Evolutionary conservation across 2,113 vertebrate genomes (phyloP), one percentile per base, ranked within the genome.

Genomic region (Mixornis gularis): DNA sequence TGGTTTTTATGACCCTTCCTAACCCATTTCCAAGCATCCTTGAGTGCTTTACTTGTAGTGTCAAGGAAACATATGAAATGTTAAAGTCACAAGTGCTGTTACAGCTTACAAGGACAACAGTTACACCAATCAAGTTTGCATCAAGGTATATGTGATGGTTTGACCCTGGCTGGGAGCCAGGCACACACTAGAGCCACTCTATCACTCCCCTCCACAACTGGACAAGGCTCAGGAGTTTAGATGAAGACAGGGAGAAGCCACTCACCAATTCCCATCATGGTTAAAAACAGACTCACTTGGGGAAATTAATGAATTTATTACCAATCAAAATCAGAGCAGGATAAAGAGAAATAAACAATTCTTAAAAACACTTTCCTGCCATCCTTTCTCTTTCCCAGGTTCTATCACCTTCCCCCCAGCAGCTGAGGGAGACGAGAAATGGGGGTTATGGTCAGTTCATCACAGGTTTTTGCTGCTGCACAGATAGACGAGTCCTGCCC

Each of bases 401-500:
- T 65, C 9, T 36, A 36, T 36, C 36, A 36, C 36, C 36, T 36
- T 36, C 36, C 9, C 36, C 5, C 6, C 25, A 84, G 41, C 34
- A 38, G 19, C 12, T 38, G 12, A 40, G 59, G 41, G 19, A 64
- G 49, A n/a, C 0, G 0, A 40, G 18, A 46, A 64, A n/a, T 21
- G 15, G 9, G 18, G 10, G 24, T 29, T 40, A 49, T 13, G 26
- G 36, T 49, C 34, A 56, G 24, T 13, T 41, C 19, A 34, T 49
- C 34, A 34, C 6, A 48, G 0, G 2, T 25, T 84, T 27, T 74
- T 84, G 16, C 10, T 48, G 13, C 60, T 65, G 43, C 8, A 19
- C 16, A 41, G 19, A 12, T 19, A 41, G 19, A 73, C 7, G 24
- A 64, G 24, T 48, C 27, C 29, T 83, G 17, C 18, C 5, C 12